Base-by-base conservation (phyloP, 2,113 vertebrate genomes). In the Nycticryphes semicollaris region DNA sequence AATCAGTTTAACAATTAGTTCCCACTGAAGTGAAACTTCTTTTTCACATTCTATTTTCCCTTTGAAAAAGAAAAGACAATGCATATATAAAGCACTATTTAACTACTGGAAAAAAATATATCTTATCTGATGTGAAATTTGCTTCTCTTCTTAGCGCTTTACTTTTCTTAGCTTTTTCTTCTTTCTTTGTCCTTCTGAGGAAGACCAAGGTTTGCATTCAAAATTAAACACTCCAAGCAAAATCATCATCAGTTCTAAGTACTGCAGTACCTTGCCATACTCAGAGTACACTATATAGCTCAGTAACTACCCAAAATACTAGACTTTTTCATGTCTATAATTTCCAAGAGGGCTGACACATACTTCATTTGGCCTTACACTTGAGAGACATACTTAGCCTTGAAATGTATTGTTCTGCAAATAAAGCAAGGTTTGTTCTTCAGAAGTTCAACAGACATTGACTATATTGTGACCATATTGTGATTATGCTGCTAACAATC, bases 151-250 rank as follows among this genome's bases (percentile, higher is more conserved):
- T 83, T 76, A 47, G 10, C 4, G 43, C 14, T 59, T 86, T 33
- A 4, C 17, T 74, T 81, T 82, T 57, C 56, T 72, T 64, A 47
- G 20, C 28, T 75, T 53, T 35, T 94, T 75, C 35, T 76, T 50
- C 8, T 69, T 88, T 67, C 18, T 25, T 73, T 69, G 35, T 66
- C 33, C 45, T 92, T 77, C 80, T 43, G 33, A 57, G 48, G 72
- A 86, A 91, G 16, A 78, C 27, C 28, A 89, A 76, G 13, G 20
- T 81, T 74, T 90, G 41, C 31, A 70, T 43, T 69, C 88, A 69
- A 84, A 95, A 84, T 45, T 13, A 94, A 93, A 89, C 59, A 63
- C 12, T 92, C 33, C 68, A 86, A 66, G 60, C 18, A 93, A 87
- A 93, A 85, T 31, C 18, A 35, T 22, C 9, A 23, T 62, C 86